A percentile compares a stretch with the other conserved stretches of the same genome.
phyloP scores from a whole-genome alignment of 2,797 vertebrate genomes.

The Pteronotus mesoamericanus region DNA sequence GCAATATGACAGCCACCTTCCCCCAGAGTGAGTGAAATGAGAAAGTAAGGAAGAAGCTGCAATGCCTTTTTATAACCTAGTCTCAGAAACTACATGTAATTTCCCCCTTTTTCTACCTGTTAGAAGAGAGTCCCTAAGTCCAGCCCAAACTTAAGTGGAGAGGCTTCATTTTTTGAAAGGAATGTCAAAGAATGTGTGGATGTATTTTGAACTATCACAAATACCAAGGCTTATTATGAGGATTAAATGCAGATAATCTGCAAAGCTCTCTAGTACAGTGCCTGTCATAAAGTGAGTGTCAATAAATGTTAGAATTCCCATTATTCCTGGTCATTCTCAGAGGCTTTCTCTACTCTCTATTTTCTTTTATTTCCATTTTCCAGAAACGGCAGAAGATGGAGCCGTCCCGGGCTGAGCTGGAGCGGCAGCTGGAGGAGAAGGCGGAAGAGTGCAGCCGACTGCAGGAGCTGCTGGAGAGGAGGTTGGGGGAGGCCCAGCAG shows the following conservation, averaged over 20 bases:
- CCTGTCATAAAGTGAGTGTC: neutral
- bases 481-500: conserved; percentile 87
- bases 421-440: conserved; percentile 86
- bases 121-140: neutral
- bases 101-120: neutral
- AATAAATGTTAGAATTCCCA: neutral
- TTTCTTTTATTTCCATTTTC: neutral
- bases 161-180: neutral
- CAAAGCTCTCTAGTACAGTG: neutral
- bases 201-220: neutral
- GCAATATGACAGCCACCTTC: neutral
- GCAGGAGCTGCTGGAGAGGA: conserved; percentile 85
- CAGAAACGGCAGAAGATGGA: conserved; percentile 79
- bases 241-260: neutral
- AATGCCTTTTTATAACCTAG: neutral
- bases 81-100: neutral
- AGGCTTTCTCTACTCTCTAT: neutral
- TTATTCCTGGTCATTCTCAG: neutral
- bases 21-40: neutral
- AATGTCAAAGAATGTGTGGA: neutral
- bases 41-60: neutral
- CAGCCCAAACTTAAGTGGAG: neutral
- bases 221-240: neutral
- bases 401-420: conserved; percentile 72
- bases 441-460: conserved; percentile 88